Evolutionary conservation across 2,888 invertebrate species (phyloP).

Genomic region (Protodeltote pygarga): DNA sequence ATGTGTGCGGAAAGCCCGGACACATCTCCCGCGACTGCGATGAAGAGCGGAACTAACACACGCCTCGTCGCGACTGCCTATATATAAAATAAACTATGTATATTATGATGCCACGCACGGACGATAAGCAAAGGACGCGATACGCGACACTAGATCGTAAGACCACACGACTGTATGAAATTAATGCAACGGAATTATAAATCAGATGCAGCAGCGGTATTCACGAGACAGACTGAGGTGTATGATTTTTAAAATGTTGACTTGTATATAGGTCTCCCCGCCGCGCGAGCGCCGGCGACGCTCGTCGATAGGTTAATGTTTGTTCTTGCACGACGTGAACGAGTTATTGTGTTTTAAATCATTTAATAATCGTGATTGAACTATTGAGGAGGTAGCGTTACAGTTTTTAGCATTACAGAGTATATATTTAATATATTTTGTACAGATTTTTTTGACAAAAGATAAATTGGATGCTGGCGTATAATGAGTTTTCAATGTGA

Average conservation of each 20-base stretch:
- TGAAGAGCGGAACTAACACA: constrained; percentile 89
- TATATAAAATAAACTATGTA: constrained; percentile 76
- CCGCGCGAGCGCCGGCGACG: constrained; percentile 52
- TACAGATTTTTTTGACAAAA: constrained; percentile 88
- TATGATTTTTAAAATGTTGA: constrained; percentile 80
- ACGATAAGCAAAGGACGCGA: constrained; percentile 86
- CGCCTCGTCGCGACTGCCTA: constrained; percentile 55
- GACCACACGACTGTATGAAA: constrained; percentile 77
- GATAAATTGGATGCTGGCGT: constrained; percentile 88
- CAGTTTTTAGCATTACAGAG: constrained; percentile 87
- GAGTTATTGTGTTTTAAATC: constrained; percentile 86
- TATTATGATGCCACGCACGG: constrained; percentile 85
- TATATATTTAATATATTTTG: constrained; percentile 88
- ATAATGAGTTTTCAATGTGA: constrained; percentile 84
- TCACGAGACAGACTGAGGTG: constrained; percentile 71
- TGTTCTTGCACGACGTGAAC: constrained; percentile 83
- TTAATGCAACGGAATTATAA: constrained; percentile 80
- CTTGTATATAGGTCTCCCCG: constrained; percentile 81
- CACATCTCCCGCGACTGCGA: constrained; percentile 97
- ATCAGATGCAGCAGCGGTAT: constrained; percentile 73
- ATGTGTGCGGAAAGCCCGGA: constrained; percentile 96
- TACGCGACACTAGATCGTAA: constrained; percentile 76
- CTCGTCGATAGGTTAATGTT: constrained; percentile 78
- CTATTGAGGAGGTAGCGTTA: constrained; percentile 86
- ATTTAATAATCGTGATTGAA: constrained; percentile 86